Evolutionary conservation across 2,113 vertebrate species (phyloP), one percentile per base, ranked within the genome.

Genomic region (Oxyruncus cristatus): DNA sequence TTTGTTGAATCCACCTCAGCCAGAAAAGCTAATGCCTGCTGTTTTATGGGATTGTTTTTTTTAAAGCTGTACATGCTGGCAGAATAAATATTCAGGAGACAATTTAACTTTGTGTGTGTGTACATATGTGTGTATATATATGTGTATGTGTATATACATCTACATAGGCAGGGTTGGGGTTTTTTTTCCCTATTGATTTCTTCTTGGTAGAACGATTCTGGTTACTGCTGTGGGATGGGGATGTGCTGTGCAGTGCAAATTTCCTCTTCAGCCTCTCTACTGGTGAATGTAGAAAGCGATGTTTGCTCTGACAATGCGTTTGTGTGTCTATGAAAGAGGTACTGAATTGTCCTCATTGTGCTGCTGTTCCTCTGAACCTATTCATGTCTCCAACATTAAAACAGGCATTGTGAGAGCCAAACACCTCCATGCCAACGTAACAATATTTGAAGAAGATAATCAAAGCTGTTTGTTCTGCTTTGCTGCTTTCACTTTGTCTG

Each of bases 371-470:
- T 81, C 56, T 53, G 52, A 78, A 88, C 41, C 86, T 82, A 66
- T 93, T 96, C 76, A 68, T 67, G 68, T 72, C 86, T 88, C 83
- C 78, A 14, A 71, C 68, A 89, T 83, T 41, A 55, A 90, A 92
- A 82, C 73, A 76, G 32, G 32, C 79, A 68, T 92, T 94, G 82
- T 86, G 44, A 84, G 73, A 94, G 85, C 85, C 81, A 80, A 93
- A 75, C 49, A 14, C 85, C 92, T 93, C 30, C 6, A 22, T 85
- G 90, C 79, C 88, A 92, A 53, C 41, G 3, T 59, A 86, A 92
- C 92, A 94, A 84, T 96, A 92, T 94, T 97, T 93, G 93, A 92
- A 85, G 91, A 95, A 92, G 93, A 92, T 91, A 86, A 96, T 95
- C 82, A 86, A 80, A 95, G 90, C 80, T 95, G 85, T 95, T 97